phyloP scores from a whole-genome alignment of 2,888 invertebrate genomes.

The Netelia inedita region DNA sequence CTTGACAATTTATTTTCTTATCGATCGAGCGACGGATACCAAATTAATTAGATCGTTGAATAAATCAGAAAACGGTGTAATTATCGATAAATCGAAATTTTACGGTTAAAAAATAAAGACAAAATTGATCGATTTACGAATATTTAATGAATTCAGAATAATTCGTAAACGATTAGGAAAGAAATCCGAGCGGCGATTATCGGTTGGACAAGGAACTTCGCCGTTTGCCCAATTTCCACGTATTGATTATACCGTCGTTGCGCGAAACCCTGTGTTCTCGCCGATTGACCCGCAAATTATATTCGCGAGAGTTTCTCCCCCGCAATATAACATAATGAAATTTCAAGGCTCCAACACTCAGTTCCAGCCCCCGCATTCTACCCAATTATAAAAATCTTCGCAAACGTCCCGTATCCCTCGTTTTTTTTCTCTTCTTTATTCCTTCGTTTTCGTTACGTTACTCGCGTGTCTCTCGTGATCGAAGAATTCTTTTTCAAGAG shows the following conservation, averaged over 20 bases:
- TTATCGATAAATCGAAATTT: background rate
- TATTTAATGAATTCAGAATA: background rate
- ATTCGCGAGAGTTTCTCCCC: constrained; percentile 36
- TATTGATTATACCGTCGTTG: constrained; percentile 13
- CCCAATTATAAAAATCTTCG: constrained; percentile 66
- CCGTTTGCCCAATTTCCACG: background rate
- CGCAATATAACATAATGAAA: constrained; percentile 61
- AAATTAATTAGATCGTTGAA: too few species aligned
- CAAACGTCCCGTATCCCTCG: constrained; percentile 20
- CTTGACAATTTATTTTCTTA: background rate
- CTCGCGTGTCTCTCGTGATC: constrained; percentile 68
- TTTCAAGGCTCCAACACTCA: constrained; percentile 52
- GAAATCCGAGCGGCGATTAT: too few species aligned
- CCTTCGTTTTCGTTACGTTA: constrained; percentile 32
- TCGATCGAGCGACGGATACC: too few species aligned
- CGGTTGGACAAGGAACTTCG: too few species aligned
- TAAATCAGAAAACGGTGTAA: too few species aligned
- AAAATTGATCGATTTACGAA: background rate
- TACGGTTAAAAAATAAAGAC: background rate
- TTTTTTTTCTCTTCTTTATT: constrained; percentile 1
- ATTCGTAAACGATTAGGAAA: too few species aligned
- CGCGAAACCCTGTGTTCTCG: constrained; percentile 26
- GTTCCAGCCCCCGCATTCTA: constrained; percentile 53
- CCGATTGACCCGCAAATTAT: constrained; percentile 56
- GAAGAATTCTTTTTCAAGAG: constrained; percentile 53